These are phyloP conservation scores for Cheiracanthium punctorium DNA, from an alignment of 2,888 invertebrate genomes.

Conservation along the genomic window DNA sequence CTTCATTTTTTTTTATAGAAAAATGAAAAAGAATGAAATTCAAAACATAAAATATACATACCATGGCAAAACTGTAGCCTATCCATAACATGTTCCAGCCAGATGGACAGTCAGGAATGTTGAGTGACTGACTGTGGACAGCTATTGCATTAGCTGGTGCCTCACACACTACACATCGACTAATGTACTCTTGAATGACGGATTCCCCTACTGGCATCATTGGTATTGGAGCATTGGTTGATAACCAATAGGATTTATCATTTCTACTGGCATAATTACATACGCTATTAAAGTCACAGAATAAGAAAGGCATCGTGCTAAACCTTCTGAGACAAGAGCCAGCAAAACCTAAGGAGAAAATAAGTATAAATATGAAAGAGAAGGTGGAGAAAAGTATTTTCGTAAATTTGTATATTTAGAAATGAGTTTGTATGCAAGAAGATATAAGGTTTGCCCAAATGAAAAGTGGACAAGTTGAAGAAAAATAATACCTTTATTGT, in stretches of 20 bases:
- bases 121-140: conserved; percentile 93
- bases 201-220: conserved; percentile 95
- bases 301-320: conserved; percentile 97
- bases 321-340: conserved; percentile 95
- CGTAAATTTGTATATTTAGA: too few relatives aligned
- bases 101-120: conserved; percentile 89
- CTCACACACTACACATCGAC: conserved; percentile 96
- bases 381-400: neutral
- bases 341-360: conserved; percentile 81
- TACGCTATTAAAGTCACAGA: conserved; percentile 95
- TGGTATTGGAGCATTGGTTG: conserved; percentile 91
- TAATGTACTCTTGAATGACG: conserved; percentile 90
- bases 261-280: conserved; percentile 98
- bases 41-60: too few relatives aligned
- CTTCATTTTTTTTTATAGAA: too few relatives aligned
- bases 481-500: too few relatives aligned
- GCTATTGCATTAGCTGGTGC: conserved; percentile 96
- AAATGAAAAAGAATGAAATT: too few relatives aligned
- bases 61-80: conserved; percentile 98
- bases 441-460: too few relatives aligned
- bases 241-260: conserved; percentile 97
- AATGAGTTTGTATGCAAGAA: too few relatives aligned
- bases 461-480: too few relatives aligned
- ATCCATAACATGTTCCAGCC: conserved; percentile 96
- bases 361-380: too few relatives aligned